Conservation (phyloP, 1,140 invertebrate genomes). For the Laupala kohalensis region DNA sequence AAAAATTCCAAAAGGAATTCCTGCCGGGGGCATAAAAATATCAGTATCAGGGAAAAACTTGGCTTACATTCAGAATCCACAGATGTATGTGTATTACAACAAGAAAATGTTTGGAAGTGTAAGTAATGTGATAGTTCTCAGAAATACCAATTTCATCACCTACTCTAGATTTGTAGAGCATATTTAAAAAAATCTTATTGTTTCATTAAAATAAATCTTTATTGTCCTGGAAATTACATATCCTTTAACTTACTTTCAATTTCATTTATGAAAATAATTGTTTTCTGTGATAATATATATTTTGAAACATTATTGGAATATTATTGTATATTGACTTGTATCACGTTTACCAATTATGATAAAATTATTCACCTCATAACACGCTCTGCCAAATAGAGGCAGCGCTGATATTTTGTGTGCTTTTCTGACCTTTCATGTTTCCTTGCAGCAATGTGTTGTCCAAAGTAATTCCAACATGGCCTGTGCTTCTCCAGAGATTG, state of each 20-base stretch:
- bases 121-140: constrained; percentile 32
- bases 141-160: too few relatives aligned
- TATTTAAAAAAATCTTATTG: too few relatives aligned
- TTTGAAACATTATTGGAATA: too few relatives aligned
- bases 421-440: background rate
- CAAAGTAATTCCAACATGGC: constrained; percentile 66
- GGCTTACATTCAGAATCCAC: constrained; percentile 73
- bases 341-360: too few relatives aligned
- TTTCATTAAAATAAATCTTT: too few relatives aligned
- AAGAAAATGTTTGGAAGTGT: constrained; percentile 64
- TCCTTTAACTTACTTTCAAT: constrained; percentile 4
- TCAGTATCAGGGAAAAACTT: constrained; percentile 79
- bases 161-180: too few relatives aligned
- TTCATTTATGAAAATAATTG: background rate
- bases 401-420: background rate
- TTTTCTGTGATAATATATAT: too few relatives aligned
- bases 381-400: too few relatives aligned
- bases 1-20: constrained; percentile 73
- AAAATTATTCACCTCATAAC: too few relatives aligned
- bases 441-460: constrained; percentile 53
- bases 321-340: too few relatives aligned
- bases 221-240: constrained; percentile 4
- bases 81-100: constrained; percentile 83
- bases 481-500: constrained; percentile 73
- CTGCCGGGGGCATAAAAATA: constrained; percentile 82